Conservation (phyloP, 2,888 invertebrate species). For the Limulus polyphemus region DNA sequence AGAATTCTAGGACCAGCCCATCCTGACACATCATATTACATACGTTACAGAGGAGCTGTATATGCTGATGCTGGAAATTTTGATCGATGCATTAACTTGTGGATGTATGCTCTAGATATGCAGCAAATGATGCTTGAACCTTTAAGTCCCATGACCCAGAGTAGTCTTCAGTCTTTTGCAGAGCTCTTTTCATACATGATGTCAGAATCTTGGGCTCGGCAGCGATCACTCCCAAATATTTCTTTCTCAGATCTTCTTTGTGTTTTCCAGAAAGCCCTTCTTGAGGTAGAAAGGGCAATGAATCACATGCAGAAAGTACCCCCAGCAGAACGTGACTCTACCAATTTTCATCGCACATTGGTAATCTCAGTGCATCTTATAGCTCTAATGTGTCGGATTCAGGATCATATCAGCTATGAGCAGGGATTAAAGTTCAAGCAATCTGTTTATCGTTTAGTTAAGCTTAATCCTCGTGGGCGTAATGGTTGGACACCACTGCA, state of each 20-base stretch:
- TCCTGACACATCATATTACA: constrained; percentile 93
- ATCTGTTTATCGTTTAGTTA: constrained; percentile 62
- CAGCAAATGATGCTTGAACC: constrained; percentile 85
- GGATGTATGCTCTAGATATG: constrained; percentile 95
- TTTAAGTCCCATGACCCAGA: constrained; percentile 86
- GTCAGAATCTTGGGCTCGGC: constrained; percentile 46
- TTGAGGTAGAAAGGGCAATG: constrained; percentile 36
- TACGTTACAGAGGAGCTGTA: constrained; percentile 80
- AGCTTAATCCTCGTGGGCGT: constrained; percentile 46
- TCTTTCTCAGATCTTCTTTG: constrained; percentile 66
- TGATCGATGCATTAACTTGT: constrained; percentile 72
- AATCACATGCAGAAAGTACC: constrained; percentile 33
- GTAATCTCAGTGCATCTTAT: constrained; percentile 74
- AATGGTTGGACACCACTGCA: constrained; percentile 45
- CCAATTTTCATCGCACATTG: constrained; percentile 67
- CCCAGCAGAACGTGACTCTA: constrained; percentile 55
- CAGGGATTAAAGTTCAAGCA: constrained; percentile 46
- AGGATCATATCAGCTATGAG: constrained; percentile 32
- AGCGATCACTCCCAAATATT: constrained; percentile 54
- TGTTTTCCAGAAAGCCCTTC: constrained; percentile 66
- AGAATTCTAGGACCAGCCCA: constrained; percentile 81
- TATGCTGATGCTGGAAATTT: constrained; percentile 93
- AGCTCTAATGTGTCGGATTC: constrained; percentile 53
- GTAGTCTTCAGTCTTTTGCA: constrained; percentile 83
- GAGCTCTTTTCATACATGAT: constrained; percentile 79